Percentiles rank a stretch among this genome's conserved stretches.
phyloP scores from a whole-genome alignment of 2,888 invertebrate species.

The Sarcophaga caerulescens region DNA sequence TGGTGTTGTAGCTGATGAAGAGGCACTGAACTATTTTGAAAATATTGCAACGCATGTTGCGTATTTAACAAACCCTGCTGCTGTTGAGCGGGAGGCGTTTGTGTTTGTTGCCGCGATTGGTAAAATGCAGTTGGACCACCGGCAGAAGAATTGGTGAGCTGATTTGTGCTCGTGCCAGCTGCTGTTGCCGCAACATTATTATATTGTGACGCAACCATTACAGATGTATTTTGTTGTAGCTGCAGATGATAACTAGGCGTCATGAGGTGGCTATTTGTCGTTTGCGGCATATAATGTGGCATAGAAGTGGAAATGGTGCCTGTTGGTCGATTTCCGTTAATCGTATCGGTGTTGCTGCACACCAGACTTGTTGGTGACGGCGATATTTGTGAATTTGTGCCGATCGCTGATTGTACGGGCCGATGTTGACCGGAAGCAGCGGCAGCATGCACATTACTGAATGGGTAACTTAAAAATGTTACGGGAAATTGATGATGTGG shows the following conservation, averaged over 20 bases:
- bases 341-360: constrained; percentile 25
- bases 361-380: constrained; percentile 64
- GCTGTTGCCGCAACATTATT: constrained; percentile 54
- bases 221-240: constrained; percentile 54
- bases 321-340: constrained; percentile 15
- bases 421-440: constrained; percentile 50
- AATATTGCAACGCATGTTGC: constrained; percentile 60
- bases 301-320: constrained; percentile 44
- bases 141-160: constrained; percentile 37
- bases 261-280: constrained; percentile 62
- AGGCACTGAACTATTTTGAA: constrained; percentile 52
- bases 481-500: constrained; percentile 67
- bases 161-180: constrained; percentile 55
- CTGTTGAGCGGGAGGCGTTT: constrained; percentile 69
- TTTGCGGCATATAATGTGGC: constrained; percentile 57
- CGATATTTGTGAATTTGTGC: constrained; percentile 59
- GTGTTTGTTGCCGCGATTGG: constrained; percentile 69
- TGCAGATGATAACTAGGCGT: constrained; percentile 60
- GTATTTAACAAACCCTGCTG: constrained; percentile 63
- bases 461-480: constrained; percentile 59
- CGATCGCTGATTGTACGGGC: constrained; percentile 52
- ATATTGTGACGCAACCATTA: constrained; percentile 55
- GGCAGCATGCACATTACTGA: constrained; percentile 61
- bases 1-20: constrained; percentile 67
- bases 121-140: constrained; percentile 61